phyloP scores from a whole-genome alignment of 1,140 invertebrate species.

The Elysia chlorotica region DNA sequence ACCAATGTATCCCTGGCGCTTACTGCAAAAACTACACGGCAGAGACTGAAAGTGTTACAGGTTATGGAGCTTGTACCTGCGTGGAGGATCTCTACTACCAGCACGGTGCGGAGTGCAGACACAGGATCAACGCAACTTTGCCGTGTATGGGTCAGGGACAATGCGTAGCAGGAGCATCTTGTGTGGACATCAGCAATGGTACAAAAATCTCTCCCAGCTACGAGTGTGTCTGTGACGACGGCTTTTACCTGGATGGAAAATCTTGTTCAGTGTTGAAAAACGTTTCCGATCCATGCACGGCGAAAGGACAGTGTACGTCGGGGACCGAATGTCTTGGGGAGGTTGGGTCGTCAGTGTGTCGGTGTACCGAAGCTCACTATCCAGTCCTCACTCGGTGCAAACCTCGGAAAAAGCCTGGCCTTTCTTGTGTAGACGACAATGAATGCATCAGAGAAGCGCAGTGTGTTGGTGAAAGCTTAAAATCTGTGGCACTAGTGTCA shows the following conservation, averaged over 20 bases:
- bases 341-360: background rate
- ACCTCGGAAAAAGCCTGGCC: slow-evolving; percentile 4
- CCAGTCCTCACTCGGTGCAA: background rate
- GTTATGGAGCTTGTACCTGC: background rate
- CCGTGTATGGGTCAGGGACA: background rate
- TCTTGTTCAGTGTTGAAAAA: slow-evolving; percentile 17
- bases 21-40: background rate
- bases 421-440: background rate
- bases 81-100: background rate
- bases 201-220: too few relatives aligned
- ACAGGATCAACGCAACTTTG: background rate
- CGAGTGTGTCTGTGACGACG: slow-evolving; percentile 13
- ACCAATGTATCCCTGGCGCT: background rate
- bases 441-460: slow-evolving; percentile 13
- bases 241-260: slow-evolving; percentile 10
- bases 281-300: slow-evolving; percentile 8
- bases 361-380: slow-evolving; percentile 1
- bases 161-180: slow-evolving; percentile 1
- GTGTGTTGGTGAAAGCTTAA: background rate
- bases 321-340: slow-evolving; percentile 19
- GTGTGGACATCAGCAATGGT: background rate
- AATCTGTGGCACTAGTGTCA: too few relatives aligned
- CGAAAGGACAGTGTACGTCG: slow-evolving; percentile 17
- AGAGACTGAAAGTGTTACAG: background rate
- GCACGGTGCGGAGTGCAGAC: background rate